Evolutionary conservation across 2,888 invertebrate genomes (phyloP).

Genomic region (Tetragonula carbonaria): DNA sequence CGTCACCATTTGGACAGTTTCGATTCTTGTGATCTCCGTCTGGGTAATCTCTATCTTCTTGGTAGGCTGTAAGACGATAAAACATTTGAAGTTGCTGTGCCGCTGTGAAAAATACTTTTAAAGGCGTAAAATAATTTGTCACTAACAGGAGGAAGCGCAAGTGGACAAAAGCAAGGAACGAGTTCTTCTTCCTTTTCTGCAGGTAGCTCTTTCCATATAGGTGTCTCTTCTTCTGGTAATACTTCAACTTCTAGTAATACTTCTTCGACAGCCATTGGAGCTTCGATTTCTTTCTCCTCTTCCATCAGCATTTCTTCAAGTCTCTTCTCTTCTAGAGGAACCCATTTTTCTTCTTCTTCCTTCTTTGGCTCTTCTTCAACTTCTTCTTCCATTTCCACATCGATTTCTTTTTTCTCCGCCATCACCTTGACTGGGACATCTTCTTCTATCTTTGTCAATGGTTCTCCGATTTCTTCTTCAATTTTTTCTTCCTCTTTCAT

Average conservation of each 20-base stretch:
- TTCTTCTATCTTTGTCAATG: neutral
- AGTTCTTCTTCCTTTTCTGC: neutral
- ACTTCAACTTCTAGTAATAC: neutral
- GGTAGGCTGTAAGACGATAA: neutral
- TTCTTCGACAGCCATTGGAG: neutral
- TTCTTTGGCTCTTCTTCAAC: neutral
- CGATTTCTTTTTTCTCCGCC: neutral
- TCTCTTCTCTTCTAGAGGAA: neutral
- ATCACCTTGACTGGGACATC: neutral
- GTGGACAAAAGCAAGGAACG: neutral
- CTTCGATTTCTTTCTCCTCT: neutral
- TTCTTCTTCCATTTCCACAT: neutral
- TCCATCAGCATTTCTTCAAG: neutral
- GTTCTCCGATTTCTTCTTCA: neutral
- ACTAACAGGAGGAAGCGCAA: neutral
- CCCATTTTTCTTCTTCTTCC: neutral
- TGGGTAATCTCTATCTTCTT: constrained; percentile 39
- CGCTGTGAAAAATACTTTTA: neutral
- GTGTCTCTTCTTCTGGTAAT: neutral
- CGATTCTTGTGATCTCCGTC: constrained; percentile 39
- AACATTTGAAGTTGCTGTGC: too few species aligned
- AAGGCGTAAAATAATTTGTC: neutral
- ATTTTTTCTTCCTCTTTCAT: too few species aligned
- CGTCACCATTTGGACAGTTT: constrained; percentile 41
- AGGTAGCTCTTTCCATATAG: neutral